Conservation (phyloP, 2,888 invertebrate species). For the Microctonus hyperodae region DNA sequence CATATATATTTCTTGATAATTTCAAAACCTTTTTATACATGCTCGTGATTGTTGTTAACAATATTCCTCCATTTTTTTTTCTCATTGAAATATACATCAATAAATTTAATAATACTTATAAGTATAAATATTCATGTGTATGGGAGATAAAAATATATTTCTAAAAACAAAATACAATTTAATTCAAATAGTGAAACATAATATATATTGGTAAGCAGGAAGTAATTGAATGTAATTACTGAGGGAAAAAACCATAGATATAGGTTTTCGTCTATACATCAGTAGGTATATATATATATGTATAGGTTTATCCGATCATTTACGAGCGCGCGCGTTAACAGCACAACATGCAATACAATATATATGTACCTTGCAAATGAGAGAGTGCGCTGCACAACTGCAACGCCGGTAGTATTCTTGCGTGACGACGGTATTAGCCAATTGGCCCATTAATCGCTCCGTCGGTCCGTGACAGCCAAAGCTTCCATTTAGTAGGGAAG, state of each 20-base stretch:
- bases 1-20: neutral
- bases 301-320: constrained; percentile 15
- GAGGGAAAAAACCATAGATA: neutral
- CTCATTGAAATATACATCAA: no score
- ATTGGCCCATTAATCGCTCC: constrained; percentile 63
- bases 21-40: neutral
- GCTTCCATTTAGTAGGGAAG: constrained; percentile 47
- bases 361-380: neutral
- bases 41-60: neutral
- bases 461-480: constrained; percentile 55
- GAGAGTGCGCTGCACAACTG: neutral
- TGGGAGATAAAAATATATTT: no score
- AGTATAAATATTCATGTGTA: no score
- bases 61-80: neutral
- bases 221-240: constrained; percentile 2
- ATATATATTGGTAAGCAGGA: neutral
- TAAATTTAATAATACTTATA: no score
- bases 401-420: constrained; percentile 50
- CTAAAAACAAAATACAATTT: neutral
- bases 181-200: neutral
- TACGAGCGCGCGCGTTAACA: constrained; percentile 20
- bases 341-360: neutral
- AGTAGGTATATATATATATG: no score
- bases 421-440: constrained; percentile 62
- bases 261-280: neutral